Evolutionary conservation across 2,888 invertebrate genomes (phyloP).

Genomic region (Drosophila picticornis): DNA sequence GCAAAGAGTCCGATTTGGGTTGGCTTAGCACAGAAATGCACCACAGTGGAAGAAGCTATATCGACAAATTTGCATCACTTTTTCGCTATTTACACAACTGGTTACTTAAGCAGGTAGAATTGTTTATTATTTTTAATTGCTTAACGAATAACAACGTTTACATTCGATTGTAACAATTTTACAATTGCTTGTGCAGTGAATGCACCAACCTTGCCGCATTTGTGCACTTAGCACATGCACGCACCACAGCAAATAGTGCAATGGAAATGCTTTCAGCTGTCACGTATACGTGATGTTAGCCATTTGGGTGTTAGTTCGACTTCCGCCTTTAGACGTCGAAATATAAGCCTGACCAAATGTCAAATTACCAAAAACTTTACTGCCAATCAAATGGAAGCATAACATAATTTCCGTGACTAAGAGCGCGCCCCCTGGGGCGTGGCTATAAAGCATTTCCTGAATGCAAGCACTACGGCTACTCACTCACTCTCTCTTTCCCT

Average conservation of each 20-base stretch:
- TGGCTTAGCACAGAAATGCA: neutral
- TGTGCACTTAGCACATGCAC: slow-evolving; percentile 8
- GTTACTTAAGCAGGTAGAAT: neutral
- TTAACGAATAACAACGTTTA: neutral
- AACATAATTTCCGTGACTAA: slow-evolving; percentile 38
- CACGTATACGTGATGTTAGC: slow-evolving; percentile 25
- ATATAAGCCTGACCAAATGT: slow-evolving; percentile 58
- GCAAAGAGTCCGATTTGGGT: neutral
- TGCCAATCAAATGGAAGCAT: slow-evolving; percentile 49
- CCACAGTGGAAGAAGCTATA: neutral
- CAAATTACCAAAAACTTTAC: slow-evolving; percentile 52
- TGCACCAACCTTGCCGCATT: slow-evolving; percentile 8
- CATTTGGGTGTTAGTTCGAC: slow-evolving; percentile 10
- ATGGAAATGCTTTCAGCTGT: slow-evolving; percentile 7
- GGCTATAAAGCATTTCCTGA: slow-evolving; percentile 46
- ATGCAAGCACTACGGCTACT: neutral
- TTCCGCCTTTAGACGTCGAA: slow-evolving; percentile 51
- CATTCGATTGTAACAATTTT: neutral
- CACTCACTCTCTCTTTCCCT: neutral
- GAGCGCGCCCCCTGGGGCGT: slow-evolving; percentile 30
- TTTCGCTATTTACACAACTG: neutral
- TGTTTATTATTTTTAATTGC: neutral
- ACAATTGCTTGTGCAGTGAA: neutral
- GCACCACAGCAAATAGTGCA: neutral
- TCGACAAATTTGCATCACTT: neutral